Base-by-base conservation (phyloP, 2,888 invertebrate species). In the Eupithecia insigniata region DNA sequence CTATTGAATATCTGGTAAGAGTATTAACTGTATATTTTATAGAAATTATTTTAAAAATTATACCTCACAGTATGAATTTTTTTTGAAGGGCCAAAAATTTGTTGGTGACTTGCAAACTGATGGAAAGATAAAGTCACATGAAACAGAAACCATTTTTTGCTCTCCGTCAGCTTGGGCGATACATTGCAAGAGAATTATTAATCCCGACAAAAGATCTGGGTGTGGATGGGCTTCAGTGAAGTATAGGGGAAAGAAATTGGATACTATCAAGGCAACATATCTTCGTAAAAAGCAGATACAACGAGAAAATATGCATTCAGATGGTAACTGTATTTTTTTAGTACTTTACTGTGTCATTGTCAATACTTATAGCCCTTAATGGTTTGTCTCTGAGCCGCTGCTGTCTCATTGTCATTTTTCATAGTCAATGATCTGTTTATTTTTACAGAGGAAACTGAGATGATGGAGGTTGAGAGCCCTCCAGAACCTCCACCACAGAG, bases 91-190 rank as follows among this genome's bases (percentile, higher is more conserved):
- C 0, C 97, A 98, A 93, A 97, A 96, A 87, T 98, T 98, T 94
- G 96, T 97, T 68, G 98, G 98, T 43, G 98, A 98, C 88, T 92
- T 98, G 62, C 94, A 98, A 83, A 92, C 96, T 55, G 97, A 97
- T 95, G 98, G 98, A 18, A 97, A 97, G 95, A 98, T 98, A 72
- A 96, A 96, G 88, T 97, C 97, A 22, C 97, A 97, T 89, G 98
- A 98, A 89, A 97, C 98, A 51, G 97, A 97, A 86, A 97, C 97
- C 76, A 95, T 97, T 82, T 98, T 98, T 88, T 96, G 97, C 76
- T 98, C 98, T 1, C 98, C 98, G 2, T 98, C 98, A 82, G 98
- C 98, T 2, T 98, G 98, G 98, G 98, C 98, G 0, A 97, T 98
- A 87, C 97, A 98, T 85, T 98, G 98, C 85, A 98, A 98, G 87